Evolutionary conservation across 2,888 invertebrate species (phyloP).

Genomic region (Metopia argyrocephala): DNA sequence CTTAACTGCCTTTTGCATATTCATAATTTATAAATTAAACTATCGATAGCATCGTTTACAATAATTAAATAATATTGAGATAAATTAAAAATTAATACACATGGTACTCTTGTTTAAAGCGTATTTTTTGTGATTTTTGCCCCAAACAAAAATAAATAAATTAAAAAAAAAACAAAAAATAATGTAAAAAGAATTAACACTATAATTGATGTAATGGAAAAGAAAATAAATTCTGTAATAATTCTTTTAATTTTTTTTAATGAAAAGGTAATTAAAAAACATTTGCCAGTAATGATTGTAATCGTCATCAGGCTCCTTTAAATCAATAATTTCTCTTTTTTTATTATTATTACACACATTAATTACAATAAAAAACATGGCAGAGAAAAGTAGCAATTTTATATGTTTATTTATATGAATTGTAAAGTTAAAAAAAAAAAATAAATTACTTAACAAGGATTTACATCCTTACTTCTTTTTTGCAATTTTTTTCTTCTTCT

Average conservation of each 20-base stretch:
- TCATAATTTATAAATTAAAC: too few species aligned
- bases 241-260: background rate
- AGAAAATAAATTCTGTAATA: background rate
- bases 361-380: background rate
- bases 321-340: conserved; percentile 35
- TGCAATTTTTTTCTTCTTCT: background rate
- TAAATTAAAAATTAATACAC: conserved; percentile 48
- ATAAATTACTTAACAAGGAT: conserved; percentile 32
- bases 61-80: conserved; percentile 50
- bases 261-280: conserved; percentile 22
- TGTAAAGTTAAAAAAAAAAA: background rate
- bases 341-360: too few species aligned
- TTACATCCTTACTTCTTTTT: background rate
- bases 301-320: background rate
- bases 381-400: background rate
- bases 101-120: background rate
- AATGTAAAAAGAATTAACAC: background rate
- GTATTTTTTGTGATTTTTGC: background rate
- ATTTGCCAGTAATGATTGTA: conserved; percentile 7
- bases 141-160: background rate
- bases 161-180: background rate
- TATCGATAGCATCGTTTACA: conserved; percentile 7
- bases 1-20: too few species aligned
- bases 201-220: conserved; percentile 14
- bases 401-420: background rate